Base-by-base conservation (phyloP, 1,140 invertebrate genomes). In the Mamestra configurata region DNA sequence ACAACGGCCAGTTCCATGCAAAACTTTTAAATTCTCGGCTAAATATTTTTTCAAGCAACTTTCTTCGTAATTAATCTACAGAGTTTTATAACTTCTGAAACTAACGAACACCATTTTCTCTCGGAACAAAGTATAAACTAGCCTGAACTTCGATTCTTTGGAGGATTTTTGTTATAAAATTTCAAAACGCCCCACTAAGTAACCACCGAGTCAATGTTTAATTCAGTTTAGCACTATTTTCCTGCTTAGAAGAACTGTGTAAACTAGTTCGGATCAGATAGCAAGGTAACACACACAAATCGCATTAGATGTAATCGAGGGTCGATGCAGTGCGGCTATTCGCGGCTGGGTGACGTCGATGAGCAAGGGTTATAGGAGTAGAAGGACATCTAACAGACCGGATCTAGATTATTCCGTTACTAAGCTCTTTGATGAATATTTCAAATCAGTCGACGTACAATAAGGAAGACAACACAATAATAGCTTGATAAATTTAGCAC, bases 281-380 rank as follows among this genome's bases (percentile, higher is more conserved):
- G 82, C 84, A 82, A 88, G 82, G 83, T 79, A 77, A 84, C 84
- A 83, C 85, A 89, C 84, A 83, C 85, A 89, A 92, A 90, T 92
- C 89, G 86, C 86, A 92, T 92, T 92, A 92, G 78, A 82, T 76
- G 77, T 80, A 88, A 88, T 89, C 86, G 87, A 87, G 86, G 85
- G 82, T 79, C 84, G 81, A 84, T 89, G 82, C 83, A 83, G 51
- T 40, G 11, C 31, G 11, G 51, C 51, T 55, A 40, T 57, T 35
- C 51, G 35, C 51, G 35, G 31, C 31, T 18, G 20, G 0, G n/a
- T 73, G 24, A 31, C 59, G 37, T 68, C 37, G 37, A 46, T 68
- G 4, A 46, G 64, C 31, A 66, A 43, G 64, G 64, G 64, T 46
- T 46, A 24, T 68, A 68, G 40, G 22, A 40, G 31, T 55, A 37